These are phyloP conservation scores for Microcebus ravelobensis DNA, from an alignment of 2,113 vertebrate species.

Conservation along the genomic window DNA sequence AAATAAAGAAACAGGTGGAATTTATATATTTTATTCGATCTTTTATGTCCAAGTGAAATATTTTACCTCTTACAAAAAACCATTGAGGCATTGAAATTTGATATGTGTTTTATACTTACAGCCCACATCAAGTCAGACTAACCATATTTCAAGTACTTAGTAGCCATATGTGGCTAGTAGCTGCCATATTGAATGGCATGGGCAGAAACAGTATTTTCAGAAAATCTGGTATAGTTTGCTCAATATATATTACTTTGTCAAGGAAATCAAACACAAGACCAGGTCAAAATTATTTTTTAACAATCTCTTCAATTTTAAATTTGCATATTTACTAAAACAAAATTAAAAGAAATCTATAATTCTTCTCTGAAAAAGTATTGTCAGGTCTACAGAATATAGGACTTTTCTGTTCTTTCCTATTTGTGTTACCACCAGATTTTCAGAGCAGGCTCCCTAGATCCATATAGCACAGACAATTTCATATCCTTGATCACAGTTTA, in stretches of 20 bases:
- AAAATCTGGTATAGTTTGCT: background rate
- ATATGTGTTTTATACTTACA: background rate
- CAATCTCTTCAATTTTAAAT: background rate
- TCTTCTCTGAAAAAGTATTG: background rate
- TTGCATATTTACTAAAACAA: background rate
- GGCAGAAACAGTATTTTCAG: background rate
- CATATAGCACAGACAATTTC: constrained; percentile 74
- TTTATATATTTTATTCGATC: background rate
- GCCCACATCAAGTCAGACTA: background rate
- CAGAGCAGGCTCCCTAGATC: constrained; percentile 58
- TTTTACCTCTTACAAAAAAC: background rate
- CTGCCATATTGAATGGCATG: accelerated
- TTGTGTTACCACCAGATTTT: constrained; percentile 69
- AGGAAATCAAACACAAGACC: background rate
- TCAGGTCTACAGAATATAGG: background rate
- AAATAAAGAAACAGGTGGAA: background rate
- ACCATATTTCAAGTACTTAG: background rate
- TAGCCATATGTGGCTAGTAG: background rate
- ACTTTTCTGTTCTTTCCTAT: background rate
- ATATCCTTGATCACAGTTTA: constrained; percentile 83
- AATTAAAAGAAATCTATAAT: background rate
- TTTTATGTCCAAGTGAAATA: background rate
- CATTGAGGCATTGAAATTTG: background rate
- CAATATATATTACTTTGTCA: background rate
- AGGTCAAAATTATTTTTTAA: background rate